Evolutionary conservation across 1,140 invertebrate species (phyloP).

Genomic region (Cecropterus lyciades): DNA sequence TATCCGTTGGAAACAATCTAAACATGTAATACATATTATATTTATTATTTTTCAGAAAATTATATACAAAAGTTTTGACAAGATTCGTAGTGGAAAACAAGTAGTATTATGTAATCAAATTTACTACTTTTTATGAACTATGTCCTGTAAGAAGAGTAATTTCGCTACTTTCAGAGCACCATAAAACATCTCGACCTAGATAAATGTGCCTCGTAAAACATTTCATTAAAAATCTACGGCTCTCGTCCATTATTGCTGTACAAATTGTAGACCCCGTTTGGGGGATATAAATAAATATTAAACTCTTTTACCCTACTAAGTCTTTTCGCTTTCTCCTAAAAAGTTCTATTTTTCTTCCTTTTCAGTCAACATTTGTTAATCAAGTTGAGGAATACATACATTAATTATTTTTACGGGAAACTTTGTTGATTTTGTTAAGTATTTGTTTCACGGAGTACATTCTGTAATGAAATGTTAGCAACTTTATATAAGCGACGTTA

Average conservation of each 20-base stretch:
- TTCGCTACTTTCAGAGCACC: slow-evolving; percentile 34
- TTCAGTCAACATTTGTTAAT: neutral
- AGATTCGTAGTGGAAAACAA: too few relatives aligned
- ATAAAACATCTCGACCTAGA: slow-evolving; percentile 32
- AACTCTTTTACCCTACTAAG: slow-evolving; percentile 3
- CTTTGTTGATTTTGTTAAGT: too few relatives aligned
- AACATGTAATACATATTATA: too few relatives aligned
- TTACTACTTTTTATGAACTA: slow-evolving; percentile 8
- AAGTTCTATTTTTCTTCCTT: slow-evolving; percentile 5
- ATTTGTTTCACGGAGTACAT: neutral
- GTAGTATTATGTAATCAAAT: too few relatives aligned
- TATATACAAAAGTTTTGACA: too few relatives aligned
- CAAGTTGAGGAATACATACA: neutral
- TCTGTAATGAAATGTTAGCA: neutral
- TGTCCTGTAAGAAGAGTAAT: slow-evolving; percentile 25
- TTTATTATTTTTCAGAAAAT: too few relatives aligned
- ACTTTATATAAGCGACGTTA: neutral
- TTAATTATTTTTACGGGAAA: too few relatives aligned
- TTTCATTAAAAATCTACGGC: slow-evolving; percentile 36
- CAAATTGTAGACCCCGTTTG: slow-evolving; percentile 29
- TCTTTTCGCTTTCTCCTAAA: slow-evolving; percentile 4
- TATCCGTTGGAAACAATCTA: too few relatives aligned
- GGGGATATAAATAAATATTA: slow-evolving; percentile 34
- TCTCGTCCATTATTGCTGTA: slow-evolving; percentile 27
- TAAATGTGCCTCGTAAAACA: slow-evolving; percentile 34